These are phyloP conservation scores for Gorsachius goisagi DNA, from an alignment of 2,113 vertebrate species.

Conservation along the genomic window DNA sequence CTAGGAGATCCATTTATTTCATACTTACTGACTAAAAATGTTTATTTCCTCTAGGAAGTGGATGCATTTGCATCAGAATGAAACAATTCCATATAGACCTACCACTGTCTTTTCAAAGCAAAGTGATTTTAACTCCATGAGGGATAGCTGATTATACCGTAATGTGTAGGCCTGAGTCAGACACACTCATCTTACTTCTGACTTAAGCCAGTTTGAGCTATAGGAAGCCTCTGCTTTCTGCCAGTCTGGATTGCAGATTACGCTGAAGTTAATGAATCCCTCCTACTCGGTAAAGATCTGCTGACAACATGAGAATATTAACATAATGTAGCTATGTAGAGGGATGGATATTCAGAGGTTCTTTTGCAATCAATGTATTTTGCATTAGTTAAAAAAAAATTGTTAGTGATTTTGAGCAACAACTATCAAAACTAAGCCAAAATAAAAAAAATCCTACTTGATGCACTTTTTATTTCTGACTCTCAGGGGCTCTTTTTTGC, in stretches of 20 bases:
- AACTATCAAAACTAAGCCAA: not conserved
- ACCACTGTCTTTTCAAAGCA: conserved; percentile 23
- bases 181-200: not conserved
- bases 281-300: not conserved
- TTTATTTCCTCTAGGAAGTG: conserved; percentile 32
- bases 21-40: conserved; percentile 12
- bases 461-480: not conserved
- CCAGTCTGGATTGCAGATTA: conserved; percentile 30
- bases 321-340: not conserved
- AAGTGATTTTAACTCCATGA: conserved; percentile 20
- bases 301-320: conserved; percentile 38
- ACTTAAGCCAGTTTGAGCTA: conserved; percentile 11
- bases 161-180: not conserved
- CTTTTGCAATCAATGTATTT: not conserved
- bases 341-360: not conserved
- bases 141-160: conserved; percentile 8
- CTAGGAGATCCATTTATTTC: not conserved
- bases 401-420: not conserved
- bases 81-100: conserved; percentile 16
- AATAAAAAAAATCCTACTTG: not conserved
- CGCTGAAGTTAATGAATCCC: conserved; percentile 40
- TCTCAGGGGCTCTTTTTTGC: not conserved
- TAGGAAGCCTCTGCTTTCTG: not conserved
- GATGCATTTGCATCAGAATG: conserved; percentile 14
- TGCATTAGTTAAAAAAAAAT: not conserved